Conservation (phyloP, 2,113 vertebrate species). For the Apodemus speciosus region DNA sequence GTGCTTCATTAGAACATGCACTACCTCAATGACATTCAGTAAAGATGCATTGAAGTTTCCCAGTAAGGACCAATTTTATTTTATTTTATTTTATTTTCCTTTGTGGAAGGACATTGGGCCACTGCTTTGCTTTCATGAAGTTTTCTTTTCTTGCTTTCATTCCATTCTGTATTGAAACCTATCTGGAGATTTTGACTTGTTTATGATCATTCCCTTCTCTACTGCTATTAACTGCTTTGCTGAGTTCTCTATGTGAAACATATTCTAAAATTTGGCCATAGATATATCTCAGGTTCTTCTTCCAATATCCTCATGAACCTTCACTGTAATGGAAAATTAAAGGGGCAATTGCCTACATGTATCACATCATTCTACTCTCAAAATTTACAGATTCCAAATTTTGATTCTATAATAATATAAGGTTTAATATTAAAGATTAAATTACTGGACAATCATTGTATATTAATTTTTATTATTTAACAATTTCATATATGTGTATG, state of each 20-base stretch:
- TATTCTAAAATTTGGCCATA: not conserved
- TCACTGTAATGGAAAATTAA: not conserved
- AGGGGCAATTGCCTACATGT: not conserved
- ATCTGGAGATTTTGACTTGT: not conserved
- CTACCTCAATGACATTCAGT: not conserved
- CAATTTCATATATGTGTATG: not conserved
- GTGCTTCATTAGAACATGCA: not conserved
- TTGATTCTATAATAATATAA: conserved; percentile 14
- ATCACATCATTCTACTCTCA: not conserved
- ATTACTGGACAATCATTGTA: not conserved
- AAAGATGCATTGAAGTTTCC: not conserved
- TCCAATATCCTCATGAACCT: not conserved
- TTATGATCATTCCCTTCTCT: not conserved
- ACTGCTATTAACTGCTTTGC: not conserved
- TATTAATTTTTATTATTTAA: not conserved
- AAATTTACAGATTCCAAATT: conserved; percentile 14
- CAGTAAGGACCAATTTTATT: not conserved
- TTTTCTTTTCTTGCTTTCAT: not conserved
- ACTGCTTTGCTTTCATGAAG: not conserved
- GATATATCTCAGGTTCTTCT: not conserved
- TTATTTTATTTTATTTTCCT: not conserved
- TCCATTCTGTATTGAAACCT: not conserved
- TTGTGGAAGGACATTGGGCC: not conserved
- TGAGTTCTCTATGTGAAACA: not conserved
- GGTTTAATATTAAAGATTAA: not conserved